Conservation (phyloP, 2,113 vertebrate species). For the Rynchops niger region DNA sequence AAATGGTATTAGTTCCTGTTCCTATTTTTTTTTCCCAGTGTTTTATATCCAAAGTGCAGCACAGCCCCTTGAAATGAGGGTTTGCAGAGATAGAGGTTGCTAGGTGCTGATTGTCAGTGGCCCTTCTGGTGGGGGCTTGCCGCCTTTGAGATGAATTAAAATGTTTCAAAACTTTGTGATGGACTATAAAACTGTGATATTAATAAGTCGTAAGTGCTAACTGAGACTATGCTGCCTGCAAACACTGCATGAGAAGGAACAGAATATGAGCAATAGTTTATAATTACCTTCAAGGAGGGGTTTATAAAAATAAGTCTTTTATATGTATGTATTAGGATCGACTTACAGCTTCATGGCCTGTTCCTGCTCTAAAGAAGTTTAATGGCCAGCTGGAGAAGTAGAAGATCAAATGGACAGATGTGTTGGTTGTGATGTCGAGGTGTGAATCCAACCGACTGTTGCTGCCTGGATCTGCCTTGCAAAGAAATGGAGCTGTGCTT, state of each 20-base stretch:
- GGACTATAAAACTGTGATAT: not conserved
- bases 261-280: not conserved
- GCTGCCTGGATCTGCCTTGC: not conserved
- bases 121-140: not conserved
- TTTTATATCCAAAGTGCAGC: not conserved
- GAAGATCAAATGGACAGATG: not conserved
- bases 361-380: not conserved
- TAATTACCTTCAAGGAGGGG: not conserved
- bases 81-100: not conserved
- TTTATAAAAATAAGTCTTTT: not conserved
- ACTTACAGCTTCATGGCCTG: not conserved
- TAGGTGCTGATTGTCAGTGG: not conserved
- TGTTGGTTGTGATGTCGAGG: not conserved
- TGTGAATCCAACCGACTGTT: not conserved
- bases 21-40: not conserved
- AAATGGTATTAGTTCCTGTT: not conserved
- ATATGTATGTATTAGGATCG: not conserved
- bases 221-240: not conserved
- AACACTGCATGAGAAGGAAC: not conserved
- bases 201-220: not conserved
- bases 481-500: not conserved
- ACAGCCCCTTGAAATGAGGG: not conserved
- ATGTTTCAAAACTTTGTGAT: not conserved
- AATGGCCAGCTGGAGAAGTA: fast-evolving
- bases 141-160: not conserved